Percentiles rank a stretch among this genome's conserved stretches.
Conservation (phyloP, 2,888 invertebrate species). For the Diadegma fenestrale region DNA sequence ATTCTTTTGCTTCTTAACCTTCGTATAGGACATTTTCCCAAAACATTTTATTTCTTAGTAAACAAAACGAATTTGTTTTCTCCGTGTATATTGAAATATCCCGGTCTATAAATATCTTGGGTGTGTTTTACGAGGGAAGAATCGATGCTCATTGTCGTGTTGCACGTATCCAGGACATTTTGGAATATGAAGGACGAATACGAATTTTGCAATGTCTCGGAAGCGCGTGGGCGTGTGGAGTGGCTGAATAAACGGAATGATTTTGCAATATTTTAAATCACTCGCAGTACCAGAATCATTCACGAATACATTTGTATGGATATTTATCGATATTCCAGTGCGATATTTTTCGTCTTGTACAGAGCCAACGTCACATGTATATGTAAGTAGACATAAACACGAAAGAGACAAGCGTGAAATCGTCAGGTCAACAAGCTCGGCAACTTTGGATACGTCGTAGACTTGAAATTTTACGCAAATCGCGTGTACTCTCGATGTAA, state of each 20-base stretch:
- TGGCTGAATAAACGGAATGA: conserved; percentile 5
- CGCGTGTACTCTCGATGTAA: conserved; percentile 38
- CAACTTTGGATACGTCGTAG: conserved; percentile 24
- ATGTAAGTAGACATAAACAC: conserved; percentile 12
- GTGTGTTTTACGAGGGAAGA: conserved; percentile 48
- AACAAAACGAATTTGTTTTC: too few species aligned
- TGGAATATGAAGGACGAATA: conserved; percentile 54
- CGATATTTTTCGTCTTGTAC: neutral
- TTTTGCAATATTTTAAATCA: conserved; percentile 53
- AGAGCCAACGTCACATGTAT: conserved; percentile 18
- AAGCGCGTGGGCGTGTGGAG: conserved; percentile 36
- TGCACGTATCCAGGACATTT: conserved; percentile 46
- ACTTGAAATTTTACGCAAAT: conserved; percentile 56
- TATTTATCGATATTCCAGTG: conserved; percentile 41
- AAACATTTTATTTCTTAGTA: too few species aligned
- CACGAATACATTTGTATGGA: conserved; percentile 16
- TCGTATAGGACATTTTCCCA: too few species aligned
- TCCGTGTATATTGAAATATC: neutral
- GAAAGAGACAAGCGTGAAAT: conserved; percentile 45
- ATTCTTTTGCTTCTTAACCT: too few species aligned
- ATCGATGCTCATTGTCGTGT: conserved; percentile 41
- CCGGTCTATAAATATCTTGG: conserved; percentile 6
- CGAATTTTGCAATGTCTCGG: conserved; percentile 41
- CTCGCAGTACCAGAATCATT: conserved; percentile 4
- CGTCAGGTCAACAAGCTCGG: conserved; percentile 37